phyloP scores from a whole-genome alignment of 2,888 invertebrate genomes.

The Leptinotarsa juncta region DNA sequence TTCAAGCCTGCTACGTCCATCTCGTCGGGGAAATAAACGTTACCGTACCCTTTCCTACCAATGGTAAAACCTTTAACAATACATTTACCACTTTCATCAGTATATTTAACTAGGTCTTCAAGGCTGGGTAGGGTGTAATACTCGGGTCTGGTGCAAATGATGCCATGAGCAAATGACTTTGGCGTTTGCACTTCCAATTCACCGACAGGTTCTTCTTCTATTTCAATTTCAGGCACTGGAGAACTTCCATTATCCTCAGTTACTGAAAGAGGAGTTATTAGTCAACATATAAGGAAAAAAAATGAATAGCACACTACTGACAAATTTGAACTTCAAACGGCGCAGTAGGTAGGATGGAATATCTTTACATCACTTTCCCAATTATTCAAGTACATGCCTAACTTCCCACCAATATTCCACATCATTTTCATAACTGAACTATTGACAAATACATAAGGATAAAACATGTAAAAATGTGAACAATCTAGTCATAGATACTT shows the following conservation, averaged over 20 bases:
- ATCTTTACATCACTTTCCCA: background rate
- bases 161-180: slow-evolving; percentile 75
- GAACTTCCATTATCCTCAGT: slow-evolving; percentile 27
- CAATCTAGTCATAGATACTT: too few relatives aligned
- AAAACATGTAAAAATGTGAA: too few relatives aligned
- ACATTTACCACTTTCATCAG: slow-evolving; percentile 82
- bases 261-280: background rate
- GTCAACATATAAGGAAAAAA: background rate
- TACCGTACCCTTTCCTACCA: slow-evolving; percentile 91
- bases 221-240: slow-evolving; percentile 32
- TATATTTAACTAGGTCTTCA: slow-evolving; percentile 80
- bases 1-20: slow-evolving; percentile 88
- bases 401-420: too few relatives aligned
- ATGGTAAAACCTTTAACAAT: slow-evolving; percentile 88
- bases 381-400: too few relatives aligned
- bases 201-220: slow-evolving; percentile 38
- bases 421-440: too few relatives aligned
- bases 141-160: slow-evolving; percentile 81
- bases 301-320: background rate
- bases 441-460: too few relatives aligned
- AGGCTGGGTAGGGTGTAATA: slow-evolving; percentile 93
- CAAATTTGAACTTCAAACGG: background rate
- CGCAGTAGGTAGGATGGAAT: background rate
- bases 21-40: slow-evolving; percentile 85
- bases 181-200: slow-evolving; percentile 33